phyloP scores from a whole-genome alignment of 2,888 invertebrate species.

The Drosophila helvetica region DNA sequence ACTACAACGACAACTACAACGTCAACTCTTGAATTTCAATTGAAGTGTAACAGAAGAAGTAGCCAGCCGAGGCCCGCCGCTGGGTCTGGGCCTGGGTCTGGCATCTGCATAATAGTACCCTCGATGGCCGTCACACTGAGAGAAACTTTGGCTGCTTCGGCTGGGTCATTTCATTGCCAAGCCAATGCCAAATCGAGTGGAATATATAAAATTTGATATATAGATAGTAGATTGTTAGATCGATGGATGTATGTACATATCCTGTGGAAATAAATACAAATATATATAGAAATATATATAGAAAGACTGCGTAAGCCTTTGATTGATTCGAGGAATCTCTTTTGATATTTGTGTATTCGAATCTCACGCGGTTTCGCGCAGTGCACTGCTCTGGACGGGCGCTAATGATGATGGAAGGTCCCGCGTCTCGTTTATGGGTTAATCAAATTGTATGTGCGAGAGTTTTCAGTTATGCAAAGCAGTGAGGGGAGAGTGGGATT shows the following conservation, averaged over 20 bases:
- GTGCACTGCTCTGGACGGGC: conserved; percentile 32
- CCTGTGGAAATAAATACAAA: too few species aligned
- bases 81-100: conserved; percentile 20
- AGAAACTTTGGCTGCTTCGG: not conserved
- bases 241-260: too few species aligned
- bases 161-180: too few species aligned
- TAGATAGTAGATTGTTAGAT: too few species aligned
- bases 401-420: conserved; percentile 75
- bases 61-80: conserved; percentile 42
- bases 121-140: conserved; percentile 10
- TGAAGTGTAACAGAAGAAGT: conserved; percentile 71
- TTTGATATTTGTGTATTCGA: not conserved
- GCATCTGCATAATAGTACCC: conserved; percentile 1
- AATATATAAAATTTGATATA: too few species aligned
- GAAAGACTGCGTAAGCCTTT: too few species aligned
- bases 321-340: too few species aligned
- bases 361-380: not conserved
- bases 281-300: too few species aligned
- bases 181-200: too few species aligned
- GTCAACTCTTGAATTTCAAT: conserved; percentile 63
- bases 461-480: conserved; percentile 65
- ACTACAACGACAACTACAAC: conserved; percentile 35
- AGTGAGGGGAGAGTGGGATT: conserved; percentile 36
- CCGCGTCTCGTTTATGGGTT: conserved; percentile 62
- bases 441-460: conserved; percentile 66